Conservation (phyloP, 2,113 vertebrate species). For the Microtus ochrogaster region DNA sequence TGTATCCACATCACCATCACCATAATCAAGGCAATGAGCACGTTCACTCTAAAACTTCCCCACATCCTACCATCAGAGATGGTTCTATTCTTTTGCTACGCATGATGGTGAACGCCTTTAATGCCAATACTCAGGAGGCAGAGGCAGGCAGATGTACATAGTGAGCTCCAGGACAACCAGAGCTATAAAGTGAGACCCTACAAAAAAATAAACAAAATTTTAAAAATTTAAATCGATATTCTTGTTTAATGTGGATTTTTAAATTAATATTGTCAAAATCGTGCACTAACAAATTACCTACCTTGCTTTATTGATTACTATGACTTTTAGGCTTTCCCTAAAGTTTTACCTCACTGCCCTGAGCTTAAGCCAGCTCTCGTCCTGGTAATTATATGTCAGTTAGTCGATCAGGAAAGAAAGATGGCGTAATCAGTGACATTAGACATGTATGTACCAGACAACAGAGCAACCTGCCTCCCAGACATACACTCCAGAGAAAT, state of each 20-base stretch:
- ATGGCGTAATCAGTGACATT: not conserved
- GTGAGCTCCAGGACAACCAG: not conserved
- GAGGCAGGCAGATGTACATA: not conserved
- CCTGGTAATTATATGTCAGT: not conserved
- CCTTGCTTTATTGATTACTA: not conserved
- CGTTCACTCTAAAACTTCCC: not conserved
- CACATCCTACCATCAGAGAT: not conserved
- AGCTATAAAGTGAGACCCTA: not conserved
- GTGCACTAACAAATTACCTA: not conserved
- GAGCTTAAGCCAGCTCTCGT: not conserved
- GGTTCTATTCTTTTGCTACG: not conserved
- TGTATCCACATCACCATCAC: not conserved
- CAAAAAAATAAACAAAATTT: not conserved
- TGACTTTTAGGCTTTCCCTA: not conserved
- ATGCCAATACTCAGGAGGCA: not conserved
- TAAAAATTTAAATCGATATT: not conserved
- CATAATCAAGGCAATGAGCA: not conserved
- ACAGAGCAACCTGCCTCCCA: not conserved
- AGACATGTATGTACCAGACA: rapidly evolving
- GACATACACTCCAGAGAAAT: not conserved
- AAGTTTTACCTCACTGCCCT: not conserved
- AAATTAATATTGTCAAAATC: constrained; percentile 18
- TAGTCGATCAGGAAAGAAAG: not conserved
- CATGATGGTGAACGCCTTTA: not conserved
- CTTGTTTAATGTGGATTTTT: not conserved